These are phyloP conservation scores for Eledona agricola DNA, from an alignment of 2,888 invertebrate species.

Conservation along the genomic window DNA sequence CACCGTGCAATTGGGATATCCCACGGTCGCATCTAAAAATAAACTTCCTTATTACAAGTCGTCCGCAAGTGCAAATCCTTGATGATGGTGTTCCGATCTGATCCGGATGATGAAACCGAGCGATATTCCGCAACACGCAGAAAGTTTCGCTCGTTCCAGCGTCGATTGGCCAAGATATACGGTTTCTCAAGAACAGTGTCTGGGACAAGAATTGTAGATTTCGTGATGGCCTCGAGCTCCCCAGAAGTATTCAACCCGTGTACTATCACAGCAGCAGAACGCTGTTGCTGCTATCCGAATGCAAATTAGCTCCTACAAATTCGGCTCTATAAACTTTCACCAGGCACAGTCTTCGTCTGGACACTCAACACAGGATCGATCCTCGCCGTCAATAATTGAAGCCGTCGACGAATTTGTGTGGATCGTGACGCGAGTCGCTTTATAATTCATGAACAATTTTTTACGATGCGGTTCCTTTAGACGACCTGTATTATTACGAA, in stretches of 20 bases:
- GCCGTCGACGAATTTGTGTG: constrained; percentile 7
- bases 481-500: constrained; percentile 16
- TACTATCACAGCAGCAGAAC: constrained; percentile 10
- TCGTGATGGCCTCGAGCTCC: constrained; percentile 15
- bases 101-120: background rate
- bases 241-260: constrained; percentile 5
- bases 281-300: constrained; percentile 13
- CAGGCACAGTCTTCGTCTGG: no score
- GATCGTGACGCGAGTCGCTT: constrained; percentile 22
- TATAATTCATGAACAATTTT: constrained; percentile 18
- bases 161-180: constrained; percentile 2
- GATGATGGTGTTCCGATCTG: constrained; percentile 1
- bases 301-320: constrained; percentile 9
- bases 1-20: constrained; percentile 14
- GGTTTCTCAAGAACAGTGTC: constrained; percentile 5
- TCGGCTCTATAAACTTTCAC: constrained; percentile 12
- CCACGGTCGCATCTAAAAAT: constrained; percentile 19
- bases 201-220: constrained; percentile 9
- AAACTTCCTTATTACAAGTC: constrained; percentile 20
- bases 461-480: constrained; percentile 3
- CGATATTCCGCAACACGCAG: constrained; percentile 3
- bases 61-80: constrained; percentile 13
- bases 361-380: constrained; percentile 10
- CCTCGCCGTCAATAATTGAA: constrained; percentile 10
- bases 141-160: constrained; percentile 5